A percentile compares a stretch with the other conserved stretches of the same genome.
These are phyloP conservation scores for Sycobia sp. DNA, from an alignment of 1,140 invertebrate genomes.

Conservation along the genomic window DNA sequence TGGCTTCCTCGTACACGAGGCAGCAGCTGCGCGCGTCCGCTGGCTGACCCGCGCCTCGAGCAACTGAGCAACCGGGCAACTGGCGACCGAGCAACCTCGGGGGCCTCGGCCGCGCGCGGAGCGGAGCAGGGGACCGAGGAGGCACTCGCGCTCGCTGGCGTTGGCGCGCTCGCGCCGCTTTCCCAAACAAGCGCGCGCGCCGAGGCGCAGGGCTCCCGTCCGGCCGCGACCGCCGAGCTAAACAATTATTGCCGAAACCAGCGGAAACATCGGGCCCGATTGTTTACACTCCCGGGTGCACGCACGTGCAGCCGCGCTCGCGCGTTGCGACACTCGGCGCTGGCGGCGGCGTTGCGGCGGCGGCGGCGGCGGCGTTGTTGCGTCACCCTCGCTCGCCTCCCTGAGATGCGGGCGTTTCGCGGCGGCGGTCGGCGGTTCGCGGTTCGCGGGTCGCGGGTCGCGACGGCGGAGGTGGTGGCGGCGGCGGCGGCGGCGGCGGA, in stretches of 20 bases:
- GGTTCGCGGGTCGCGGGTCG: not conserved
- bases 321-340: constrained; percentile 18
- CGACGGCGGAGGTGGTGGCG: not conserved
- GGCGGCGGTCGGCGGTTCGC: constrained; percentile 6
- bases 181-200: constrained; percentile 24
- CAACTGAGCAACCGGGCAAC: too few species aligned
- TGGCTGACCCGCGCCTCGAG: too few species aligned
- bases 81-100: too few species aligned
- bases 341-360: not conserved
- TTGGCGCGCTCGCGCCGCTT: constrained; percentile 19
- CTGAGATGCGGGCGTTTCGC: too few species aligned
- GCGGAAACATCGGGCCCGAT: constrained; percentile 20
- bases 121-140: too few species aligned
- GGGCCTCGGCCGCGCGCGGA: too few species aligned
- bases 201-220: constrained; percentile 2
- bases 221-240: not conserved
- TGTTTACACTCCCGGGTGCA: constrained; percentile 10
- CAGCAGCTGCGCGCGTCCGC: too few species aligned
- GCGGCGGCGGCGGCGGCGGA: too few species aligned
- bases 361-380: too few species aligned
- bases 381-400: too few species aligned
- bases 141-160: too few species aligned
- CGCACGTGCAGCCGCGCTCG: constrained; percentile 13
- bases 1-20: too few species aligned
- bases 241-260: constrained; percentile 31